Percentiles rank a stretch among this genome's conserved stretches.
These are phyloP conservation scores for Leptopilina boulardi DNA, from an alignment of 1,140 invertebrate genomes.

Conservation along the genomic window DNA sequence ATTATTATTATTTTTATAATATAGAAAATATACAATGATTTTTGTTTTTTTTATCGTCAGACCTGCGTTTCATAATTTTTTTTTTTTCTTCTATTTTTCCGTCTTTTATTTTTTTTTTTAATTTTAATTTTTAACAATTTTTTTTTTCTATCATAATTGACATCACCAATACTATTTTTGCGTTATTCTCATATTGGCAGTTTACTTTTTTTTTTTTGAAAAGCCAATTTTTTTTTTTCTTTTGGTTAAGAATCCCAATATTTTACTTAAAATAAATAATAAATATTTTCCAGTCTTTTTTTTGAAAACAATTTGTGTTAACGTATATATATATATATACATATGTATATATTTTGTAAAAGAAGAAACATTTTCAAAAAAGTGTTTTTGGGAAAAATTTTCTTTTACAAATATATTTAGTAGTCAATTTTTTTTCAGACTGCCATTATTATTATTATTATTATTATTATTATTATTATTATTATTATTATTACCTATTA, in stretches of 20 bases:
- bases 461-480: no score
- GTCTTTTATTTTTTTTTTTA: not conserved
- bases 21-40: slow-evolving; percentile 62
- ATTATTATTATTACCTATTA: no score
- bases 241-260: not conserved
- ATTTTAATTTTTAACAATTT: not conserved
- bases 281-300: not conserved
- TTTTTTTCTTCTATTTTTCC: slow-evolving; percentile 26
- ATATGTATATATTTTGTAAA: no score
- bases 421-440: no score
- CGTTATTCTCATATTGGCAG: not conserved
- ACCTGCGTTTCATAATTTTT: slow-evolving; percentile 37
- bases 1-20: no score
- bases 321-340: no score
- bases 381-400: no score
- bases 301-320: no score
- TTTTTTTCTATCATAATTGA: slow-evolving; percentile 55
- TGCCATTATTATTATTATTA: no score
- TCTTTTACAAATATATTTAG: no score
- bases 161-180: slow-evolving; percentile 59
- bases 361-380: no score
- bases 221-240: not conserved
- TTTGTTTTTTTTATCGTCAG: slow-evolving; percentile 50
- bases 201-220: not conserved
- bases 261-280: not conserved